phyloP scores from a whole-genome alignment of 1,140 invertebrate species.

The Planococcus citri region DNA sequence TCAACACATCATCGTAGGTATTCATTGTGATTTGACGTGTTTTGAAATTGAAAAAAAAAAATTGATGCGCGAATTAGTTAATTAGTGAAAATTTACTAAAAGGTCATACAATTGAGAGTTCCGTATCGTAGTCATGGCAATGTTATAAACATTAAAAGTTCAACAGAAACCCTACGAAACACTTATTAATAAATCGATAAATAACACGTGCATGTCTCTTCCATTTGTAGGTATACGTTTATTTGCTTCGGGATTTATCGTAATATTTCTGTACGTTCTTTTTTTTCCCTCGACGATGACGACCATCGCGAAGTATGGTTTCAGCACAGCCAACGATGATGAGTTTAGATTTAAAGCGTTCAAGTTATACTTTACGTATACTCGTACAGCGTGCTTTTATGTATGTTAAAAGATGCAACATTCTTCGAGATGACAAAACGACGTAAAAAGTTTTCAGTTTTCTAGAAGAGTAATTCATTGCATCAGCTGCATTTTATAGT shows the following conservation, averaged over 20 bases:
- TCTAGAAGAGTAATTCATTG: too few relatives aligned
- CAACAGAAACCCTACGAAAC: background rate
- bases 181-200: conserved; percentile 8
- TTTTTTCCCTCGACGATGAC: background rate
- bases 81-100: background rate
- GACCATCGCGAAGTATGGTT: background rate
- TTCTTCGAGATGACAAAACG: too few relatives aligned
- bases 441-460: too few relatives aligned
- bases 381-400: too few relatives aligned
- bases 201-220: conserved; percentile 6
- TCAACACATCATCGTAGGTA: background rate
- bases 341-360: too few relatives aligned
- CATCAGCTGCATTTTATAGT: too few relatives aligned
- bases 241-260: background rate
- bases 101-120: background rate
- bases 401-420: too few relatives aligned
- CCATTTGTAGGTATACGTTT: background rate
- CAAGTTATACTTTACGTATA: too few relatives aligned
- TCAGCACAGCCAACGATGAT: too few relatives aligned
- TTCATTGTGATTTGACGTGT: too few relatives aligned
- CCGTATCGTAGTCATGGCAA: conserved; percentile 1
- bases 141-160: conserved; percentile 8
- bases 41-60: background rate
- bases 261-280: too few relatives aligned
- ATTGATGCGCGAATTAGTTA: background rate